Evolutionary conservation across 2,113 vertebrate genomes (phyloP).

Genomic region (Myrmophylax atrothorax): DNA sequence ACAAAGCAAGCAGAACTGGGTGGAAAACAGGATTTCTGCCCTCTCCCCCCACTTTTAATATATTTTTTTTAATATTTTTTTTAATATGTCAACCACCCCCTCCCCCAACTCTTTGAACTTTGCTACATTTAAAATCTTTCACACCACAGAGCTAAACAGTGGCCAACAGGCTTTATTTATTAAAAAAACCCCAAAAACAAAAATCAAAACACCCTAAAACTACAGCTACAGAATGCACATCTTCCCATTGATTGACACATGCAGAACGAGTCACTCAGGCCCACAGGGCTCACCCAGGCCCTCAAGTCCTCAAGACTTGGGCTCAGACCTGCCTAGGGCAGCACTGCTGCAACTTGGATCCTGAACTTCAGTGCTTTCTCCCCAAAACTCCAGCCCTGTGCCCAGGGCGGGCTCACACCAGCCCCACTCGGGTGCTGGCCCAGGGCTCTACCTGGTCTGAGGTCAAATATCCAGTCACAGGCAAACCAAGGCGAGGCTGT

Average conservation of each 20-base stretch:
- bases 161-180: slow-evolving; percentile 73
- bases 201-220: slow-evolving; percentile 75
- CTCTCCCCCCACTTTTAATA: background rate
- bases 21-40: slow-evolving; percentile 42
- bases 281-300: slow-evolving; percentile 37
- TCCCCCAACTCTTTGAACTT: slow-evolving; percentile 44
- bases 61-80: background rate
- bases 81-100: background rate
- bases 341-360: slow-evolving; percentile 31
- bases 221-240: slow-evolving; percentile 94
- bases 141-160: slow-evolving; percentile 74
- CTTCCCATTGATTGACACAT: slow-evolving; percentile 98
- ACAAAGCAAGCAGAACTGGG: slow-evolving; percentile 58
- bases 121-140: slow-evolving; percentile 77
- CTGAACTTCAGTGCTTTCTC: slow-evolving; percentile 22
- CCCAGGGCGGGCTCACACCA: background rate
- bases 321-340: slow-evolving; percentile 49
- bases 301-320: slow-evolving; percentile 44
- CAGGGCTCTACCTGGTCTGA: background rate
- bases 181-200: background rate
- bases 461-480: slow-evolving; percentile 29
- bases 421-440: background rate
- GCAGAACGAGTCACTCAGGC: slow-evolving; percentile 78
- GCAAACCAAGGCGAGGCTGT: slow-evolving; percentile 30
- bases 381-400: background rate